phyloP scores from a whole-genome alignment of 1,140 invertebrate species.

The Drosophila asahinai region DNA sequence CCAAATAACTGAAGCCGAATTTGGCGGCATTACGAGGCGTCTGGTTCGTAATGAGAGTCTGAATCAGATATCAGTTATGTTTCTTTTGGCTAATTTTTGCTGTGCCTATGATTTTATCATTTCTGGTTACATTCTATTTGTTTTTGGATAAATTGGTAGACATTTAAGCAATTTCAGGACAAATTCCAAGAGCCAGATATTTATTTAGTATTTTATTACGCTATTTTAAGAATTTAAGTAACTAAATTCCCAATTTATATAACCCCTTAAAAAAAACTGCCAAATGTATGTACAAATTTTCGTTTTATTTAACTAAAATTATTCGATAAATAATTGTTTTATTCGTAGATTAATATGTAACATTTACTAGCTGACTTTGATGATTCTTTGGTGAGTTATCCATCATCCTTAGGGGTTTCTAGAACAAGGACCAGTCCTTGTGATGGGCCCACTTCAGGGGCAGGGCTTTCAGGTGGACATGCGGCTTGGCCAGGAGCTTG shows the following conservation, averaged over 20 bases:
- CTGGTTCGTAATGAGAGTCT: constrained; percentile 49
- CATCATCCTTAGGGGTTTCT: constrained; percentile 9
- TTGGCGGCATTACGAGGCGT: constrained; percentile 49
- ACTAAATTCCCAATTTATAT: neutral
- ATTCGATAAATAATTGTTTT: constrained; percentile 40
- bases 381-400: constrained; percentile 41
- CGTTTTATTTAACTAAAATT: constrained; percentile 24
- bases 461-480: constrained; percentile 64
- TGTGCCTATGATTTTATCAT: constrained; percentile 18
- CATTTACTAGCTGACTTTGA: constrained; percentile 26
- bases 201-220: neutral
- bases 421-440: constrained; percentile 72
- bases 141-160: neutral
- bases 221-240: neutral
- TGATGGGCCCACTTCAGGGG: constrained; percentile 68
- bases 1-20: constrained; percentile 16
- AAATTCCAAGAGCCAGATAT: neutral
- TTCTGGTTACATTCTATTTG: constrained; percentile 8
- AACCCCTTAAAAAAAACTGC: neutral
- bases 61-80: constrained; percentile 43
- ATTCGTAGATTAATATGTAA: constrained; percentile 5
- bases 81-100: constrained; percentile 26
- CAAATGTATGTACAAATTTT: constrained; percentile 1
- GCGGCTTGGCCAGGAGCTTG: constrained; percentile 60
- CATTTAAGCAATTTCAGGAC: neutral